phyloP scores from a whole-genome alignment of 2,797 vertebrate species.

The Pseudopleuronectes americanus region DNA sequence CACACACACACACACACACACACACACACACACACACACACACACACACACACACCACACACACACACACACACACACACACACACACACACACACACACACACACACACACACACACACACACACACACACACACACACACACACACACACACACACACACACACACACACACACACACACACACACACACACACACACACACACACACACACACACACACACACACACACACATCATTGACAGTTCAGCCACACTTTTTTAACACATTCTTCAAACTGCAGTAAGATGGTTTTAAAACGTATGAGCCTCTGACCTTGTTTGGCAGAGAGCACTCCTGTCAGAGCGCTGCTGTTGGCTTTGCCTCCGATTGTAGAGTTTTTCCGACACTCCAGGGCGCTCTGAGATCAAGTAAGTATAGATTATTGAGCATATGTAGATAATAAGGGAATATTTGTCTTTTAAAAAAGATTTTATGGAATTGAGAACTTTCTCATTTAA shows the following conservation, averaged over 20 bases:
- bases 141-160: background rate
- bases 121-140: background rate
- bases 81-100: background rate
- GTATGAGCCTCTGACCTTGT: constrained; percentile 86
- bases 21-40: background rate
- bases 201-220: background rate
- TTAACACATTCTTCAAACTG: constrained; percentile 2
- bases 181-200: background rate
- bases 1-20: background rate
- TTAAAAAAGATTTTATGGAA: background rate
- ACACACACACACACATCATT: background rate
- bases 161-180: background rate
- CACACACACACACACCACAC: too few species aligned
- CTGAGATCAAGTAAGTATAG: constrained; percentile 71
- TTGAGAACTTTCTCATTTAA: background rate
- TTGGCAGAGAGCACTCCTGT: constrained; percentile 97
- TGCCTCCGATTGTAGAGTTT: constrained; percentile 87
- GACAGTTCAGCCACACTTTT: background rate
- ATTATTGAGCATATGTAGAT: background rate
- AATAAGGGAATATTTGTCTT: too few species aligned
- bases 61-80: background rate
- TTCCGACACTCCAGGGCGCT: constrained; percentile 94
- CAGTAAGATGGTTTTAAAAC: background rate
- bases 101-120: background rate
- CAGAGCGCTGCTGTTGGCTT: constrained; percentile 91